Evolutionary conservation across 2,888 invertebrate genomes (phyloP).

Genomic region (Acanthoscelides obtectus): DNA sequence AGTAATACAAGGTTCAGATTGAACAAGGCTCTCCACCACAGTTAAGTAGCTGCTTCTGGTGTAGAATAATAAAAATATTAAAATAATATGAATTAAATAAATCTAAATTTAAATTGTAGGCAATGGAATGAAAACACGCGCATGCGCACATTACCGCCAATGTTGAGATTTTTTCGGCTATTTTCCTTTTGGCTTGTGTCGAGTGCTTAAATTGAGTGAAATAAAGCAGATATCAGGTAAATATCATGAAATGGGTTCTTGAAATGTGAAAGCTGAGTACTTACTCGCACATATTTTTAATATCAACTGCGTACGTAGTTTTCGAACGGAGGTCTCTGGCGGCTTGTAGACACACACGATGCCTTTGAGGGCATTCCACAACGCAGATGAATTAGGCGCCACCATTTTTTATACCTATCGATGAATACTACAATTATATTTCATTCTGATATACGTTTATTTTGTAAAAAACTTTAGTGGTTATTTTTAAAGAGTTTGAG

Average conservation of each 20-base stretch:
- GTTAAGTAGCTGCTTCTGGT: too few species aligned
- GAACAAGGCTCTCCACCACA: too few species aligned
- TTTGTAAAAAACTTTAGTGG: not conserved
- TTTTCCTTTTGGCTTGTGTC: conserved; percentile 4
- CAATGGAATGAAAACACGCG: not conserved
- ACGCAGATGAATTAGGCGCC: conserved; percentile 48
- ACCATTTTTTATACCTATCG: conserved; percentile 20
- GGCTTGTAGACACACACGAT: conserved; percentile 78
- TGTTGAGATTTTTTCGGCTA: not conserved
- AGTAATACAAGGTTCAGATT: too few species aligned
- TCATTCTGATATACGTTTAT: not conserved
- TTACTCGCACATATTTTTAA: conserved; percentile 67
- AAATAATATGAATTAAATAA: too few species aligned
- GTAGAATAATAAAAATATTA: too few species aligned
- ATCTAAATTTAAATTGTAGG: not conserved
- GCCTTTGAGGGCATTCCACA: conserved; percentile 68
- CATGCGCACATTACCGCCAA: not conserved
- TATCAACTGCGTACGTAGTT: conserved; percentile 56
- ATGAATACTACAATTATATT: not conserved
- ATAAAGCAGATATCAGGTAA: not conserved
- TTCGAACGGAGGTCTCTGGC: conserved; percentile 52
- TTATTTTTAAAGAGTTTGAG: not conserved
- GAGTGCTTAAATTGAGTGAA: conserved; percentile 4
- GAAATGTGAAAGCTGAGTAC: conserved; percentile 10
- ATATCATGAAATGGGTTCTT: not conserved